A percentile compares a stretch with the other conserved stretches of the same genome.
Conservation (phyloP, 1,140 invertebrate genomes). For the Drosophila repleta region DNA sequence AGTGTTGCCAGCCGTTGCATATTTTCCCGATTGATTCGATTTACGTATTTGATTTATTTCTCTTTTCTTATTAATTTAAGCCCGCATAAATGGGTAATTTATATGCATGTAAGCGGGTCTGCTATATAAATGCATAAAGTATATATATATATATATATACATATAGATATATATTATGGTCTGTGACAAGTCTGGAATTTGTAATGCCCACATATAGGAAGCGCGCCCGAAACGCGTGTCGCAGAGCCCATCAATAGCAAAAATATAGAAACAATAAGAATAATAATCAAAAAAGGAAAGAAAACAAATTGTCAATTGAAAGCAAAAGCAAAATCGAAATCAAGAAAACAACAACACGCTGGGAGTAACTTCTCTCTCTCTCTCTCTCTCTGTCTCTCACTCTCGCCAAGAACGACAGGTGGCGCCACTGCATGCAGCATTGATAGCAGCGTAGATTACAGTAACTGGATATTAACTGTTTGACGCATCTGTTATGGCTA, state of each 20-base stretch:
- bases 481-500: conserved; percentile 93
- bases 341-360: background rate
- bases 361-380: no score
- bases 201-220: conserved; percentile 22
- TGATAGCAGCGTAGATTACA: conserved; percentile 84
- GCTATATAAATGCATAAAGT: conserved; percentile 13
- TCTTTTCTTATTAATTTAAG: conserved; percentile 10
- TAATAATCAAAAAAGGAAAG: background rate
- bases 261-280: background rate
- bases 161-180: background rate
- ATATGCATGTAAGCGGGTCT: conserved; percentile 1
- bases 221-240: background rate
- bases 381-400: no score
- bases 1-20: no score
- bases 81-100: conserved; percentile 24
- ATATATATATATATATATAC: conserved; percentile 6
- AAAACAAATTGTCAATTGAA: background rate
- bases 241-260: conserved; percentile 11
- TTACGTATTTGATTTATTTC: no score
- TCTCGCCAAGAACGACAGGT: conserved; percentile 89
- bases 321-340: background rate
- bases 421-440: conserved; percentile 95
- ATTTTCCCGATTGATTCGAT: background rate
- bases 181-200: conserved; percentile 26
- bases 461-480: conserved; percentile 94